phyloP scores from a whole-genome alignment of 2,888 invertebrate genomes.

The Helicoverpa assulta region DNA sequence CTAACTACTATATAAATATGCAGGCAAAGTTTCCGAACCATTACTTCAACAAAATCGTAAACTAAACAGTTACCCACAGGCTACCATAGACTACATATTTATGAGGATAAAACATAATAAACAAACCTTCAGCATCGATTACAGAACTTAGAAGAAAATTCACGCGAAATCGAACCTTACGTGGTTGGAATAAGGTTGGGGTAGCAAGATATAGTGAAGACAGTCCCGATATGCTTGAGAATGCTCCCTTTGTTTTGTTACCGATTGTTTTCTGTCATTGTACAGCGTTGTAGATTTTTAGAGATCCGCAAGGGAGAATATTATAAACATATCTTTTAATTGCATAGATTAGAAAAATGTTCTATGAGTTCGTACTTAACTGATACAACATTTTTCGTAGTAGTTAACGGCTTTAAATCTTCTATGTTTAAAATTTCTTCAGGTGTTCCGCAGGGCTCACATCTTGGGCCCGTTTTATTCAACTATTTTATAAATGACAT shows the following conservation, averaged over 20 bases:
- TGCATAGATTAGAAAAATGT: too few species aligned
- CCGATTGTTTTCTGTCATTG: slow-evolving; percentile 67
- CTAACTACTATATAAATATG: slow-evolving; percentile 57
- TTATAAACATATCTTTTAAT: too few species aligned
- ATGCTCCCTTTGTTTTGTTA: slow-evolving; percentile 64
- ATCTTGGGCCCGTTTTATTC: too few species aligned
- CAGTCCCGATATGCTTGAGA: slow-evolving; percentile 56
- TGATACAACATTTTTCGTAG: too few species aligned
- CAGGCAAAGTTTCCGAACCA: slow-evolving; percentile 68
- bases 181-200: slow-evolving; percentile 3
- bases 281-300: slow-evolving; percentile 43
- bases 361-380: too few species aligned
- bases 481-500: too few species aligned
- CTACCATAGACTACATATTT: slow-evolving; percentile 76
- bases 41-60: slow-evolving; percentile 74
- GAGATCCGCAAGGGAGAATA: slow-evolving; percentile 28
- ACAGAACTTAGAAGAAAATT: slow-evolving; percentile 19
- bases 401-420: too few species aligned
- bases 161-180: slow-evolving; percentile 35
- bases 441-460: too few species aligned
- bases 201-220: slow-evolving; percentile 38
- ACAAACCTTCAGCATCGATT: slow-evolving; percentile 49
- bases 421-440: too few species aligned
- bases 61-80: slow-evolving; percentile 65
- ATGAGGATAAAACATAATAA: slow-evolving; percentile 67